Conservation (phyloP, 2,113 vertebrate species). For the Ciconia stormi region DNA sequence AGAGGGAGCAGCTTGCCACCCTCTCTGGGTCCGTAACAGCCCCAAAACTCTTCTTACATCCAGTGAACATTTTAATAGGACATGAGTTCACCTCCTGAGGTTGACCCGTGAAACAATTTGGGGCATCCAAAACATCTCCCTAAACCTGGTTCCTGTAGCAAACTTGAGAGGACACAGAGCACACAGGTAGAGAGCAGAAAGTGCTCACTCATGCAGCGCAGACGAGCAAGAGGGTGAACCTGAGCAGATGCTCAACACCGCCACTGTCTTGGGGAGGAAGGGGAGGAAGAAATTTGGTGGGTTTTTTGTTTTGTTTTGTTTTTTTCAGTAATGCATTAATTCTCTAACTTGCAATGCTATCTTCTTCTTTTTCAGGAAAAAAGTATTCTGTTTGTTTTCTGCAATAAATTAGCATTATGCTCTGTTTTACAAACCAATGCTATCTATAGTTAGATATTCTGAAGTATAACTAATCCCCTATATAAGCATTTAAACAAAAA, state of each 20-base stretch:
- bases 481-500: background rate
- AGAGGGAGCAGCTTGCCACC: background rate
- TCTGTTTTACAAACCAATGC: background rate
- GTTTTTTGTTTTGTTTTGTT: background rate
- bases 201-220: background rate
- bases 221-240: background rate
- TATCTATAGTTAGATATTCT: background rate
- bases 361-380: background rate
- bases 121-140: background rate
- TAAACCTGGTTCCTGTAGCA: background rate
- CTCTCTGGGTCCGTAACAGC: background rate
- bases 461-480: background rate
- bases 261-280: background rate
- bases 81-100: background rate
- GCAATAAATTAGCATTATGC: background rate
- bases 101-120: background rate
- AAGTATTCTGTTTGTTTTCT: background rate
- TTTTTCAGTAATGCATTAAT: background rate
- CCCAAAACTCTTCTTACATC: background rate
- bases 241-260: background rate
- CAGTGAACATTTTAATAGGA: background rate
- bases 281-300: background rate
- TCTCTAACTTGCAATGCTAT: background rate
- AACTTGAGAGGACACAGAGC: rapidly evolving
- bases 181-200: rapidly evolving